Percentiles rank a stretch among this genome's conserved stretches.
Conservation (phyloP, 2,888 invertebrate species). For the Athripsodes cinereus region DNA sequence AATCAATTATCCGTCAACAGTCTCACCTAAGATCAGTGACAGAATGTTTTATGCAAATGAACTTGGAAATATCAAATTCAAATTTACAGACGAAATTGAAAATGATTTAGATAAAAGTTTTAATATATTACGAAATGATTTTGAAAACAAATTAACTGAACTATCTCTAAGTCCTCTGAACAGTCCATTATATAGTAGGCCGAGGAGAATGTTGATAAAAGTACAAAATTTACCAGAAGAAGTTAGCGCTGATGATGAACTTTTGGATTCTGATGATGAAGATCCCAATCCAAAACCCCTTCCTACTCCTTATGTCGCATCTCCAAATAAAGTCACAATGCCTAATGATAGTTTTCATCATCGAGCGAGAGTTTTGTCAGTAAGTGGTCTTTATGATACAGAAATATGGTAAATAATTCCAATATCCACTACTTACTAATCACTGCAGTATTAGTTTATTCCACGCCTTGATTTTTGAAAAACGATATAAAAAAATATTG, state of each 20-base stretch:
- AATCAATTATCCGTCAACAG: conserved; percentile 64
- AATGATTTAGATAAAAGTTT: conserved; percentile 14
- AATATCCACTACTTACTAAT: no score
- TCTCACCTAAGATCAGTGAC: conserved; percentile 52
- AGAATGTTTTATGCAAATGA: conserved; percentile 35
- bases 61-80: conserved; percentile 24
- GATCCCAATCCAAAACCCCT: conserved; percentile 43
- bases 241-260: conserved; percentile 42
- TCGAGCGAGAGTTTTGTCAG: conserved; percentile 59
- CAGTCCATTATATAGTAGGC: conserved; percentile 43
- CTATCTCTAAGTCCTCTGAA: conserved; percentile 44
- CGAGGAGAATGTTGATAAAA: conserved; percentile 33
- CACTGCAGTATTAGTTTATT: no score
- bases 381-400: conserved; percentile 58
- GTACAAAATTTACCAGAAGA: conserved; percentile 18
- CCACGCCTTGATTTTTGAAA: no score
- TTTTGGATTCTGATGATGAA: conserved; percentile 47
- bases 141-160: conserved; percentile 41
- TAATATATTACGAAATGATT: conserved; percentile 27
- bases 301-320: conserved; percentile 37
- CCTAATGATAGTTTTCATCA: conserved; percentile 56
- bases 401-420: conserved; percentile 69
- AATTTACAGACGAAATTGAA: conserved; percentile 22
- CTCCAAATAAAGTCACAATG: conserved; percentile 56
- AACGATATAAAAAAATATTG: no score